Percentiles rank a stretch among this genome's conserved stretches.
phyloP scores from a whole-genome alignment of 1,140 invertebrate species.

The Nomia melanderi region DNA sequence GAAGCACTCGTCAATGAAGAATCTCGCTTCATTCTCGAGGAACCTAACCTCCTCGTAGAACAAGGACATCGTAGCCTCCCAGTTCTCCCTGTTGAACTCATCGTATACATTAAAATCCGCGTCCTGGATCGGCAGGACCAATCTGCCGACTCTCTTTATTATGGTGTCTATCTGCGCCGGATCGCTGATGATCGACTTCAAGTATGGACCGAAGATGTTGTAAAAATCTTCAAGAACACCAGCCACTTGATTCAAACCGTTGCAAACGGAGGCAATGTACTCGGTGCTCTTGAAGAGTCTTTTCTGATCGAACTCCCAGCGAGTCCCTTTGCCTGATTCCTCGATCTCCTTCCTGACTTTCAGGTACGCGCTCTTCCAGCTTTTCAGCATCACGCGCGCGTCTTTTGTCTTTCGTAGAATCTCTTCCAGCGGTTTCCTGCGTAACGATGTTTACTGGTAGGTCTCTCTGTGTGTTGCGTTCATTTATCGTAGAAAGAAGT shows the following conservation, averaged over 20 bases:
- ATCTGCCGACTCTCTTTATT: slow-evolving; percentile 85
- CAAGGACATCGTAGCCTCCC: slow-evolving; percentile 89
- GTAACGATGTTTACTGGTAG: not conserved
- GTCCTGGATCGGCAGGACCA: slow-evolving; percentile 87
- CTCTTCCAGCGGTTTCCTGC: slow-evolving; percentile 80
- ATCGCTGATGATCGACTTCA: slow-evolving; percentile 92
- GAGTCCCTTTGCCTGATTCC: slow-evolving; percentile 87
- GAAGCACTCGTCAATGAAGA: slow-evolving; percentile 93
- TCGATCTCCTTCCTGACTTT: slow-evolving; percentile 91
- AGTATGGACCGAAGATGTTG: slow-evolving; percentile 92
- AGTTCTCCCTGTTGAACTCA: slow-evolving; percentile 88
- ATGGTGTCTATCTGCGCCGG: slow-evolving; percentile 92
- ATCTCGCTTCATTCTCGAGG: slow-evolving; percentile 91
- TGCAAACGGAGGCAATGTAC: slow-evolving; percentile 89
- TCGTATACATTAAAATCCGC: slow-evolving; percentile 92
- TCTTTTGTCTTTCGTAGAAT: slow-evolving; percentile 82
- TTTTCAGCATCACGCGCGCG: slow-evolving; percentile 86
- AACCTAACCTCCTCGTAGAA: slow-evolving; percentile 88
- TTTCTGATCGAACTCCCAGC: slow-evolving; percentile 95
- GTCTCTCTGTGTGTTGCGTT: no score
- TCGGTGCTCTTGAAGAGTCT: slow-evolving; percentile 91
- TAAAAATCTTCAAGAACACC: slow-evolving; percentile 91
- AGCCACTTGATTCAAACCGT: slow-evolving; percentile 87
- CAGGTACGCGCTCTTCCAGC: slow-evolving; percentile 89
- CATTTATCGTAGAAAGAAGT: slow-evolving; percentile 29